Conservation (phyloP, 2,797 vertebrate genomes). For the Poeciliopsis turneri region DNA sequence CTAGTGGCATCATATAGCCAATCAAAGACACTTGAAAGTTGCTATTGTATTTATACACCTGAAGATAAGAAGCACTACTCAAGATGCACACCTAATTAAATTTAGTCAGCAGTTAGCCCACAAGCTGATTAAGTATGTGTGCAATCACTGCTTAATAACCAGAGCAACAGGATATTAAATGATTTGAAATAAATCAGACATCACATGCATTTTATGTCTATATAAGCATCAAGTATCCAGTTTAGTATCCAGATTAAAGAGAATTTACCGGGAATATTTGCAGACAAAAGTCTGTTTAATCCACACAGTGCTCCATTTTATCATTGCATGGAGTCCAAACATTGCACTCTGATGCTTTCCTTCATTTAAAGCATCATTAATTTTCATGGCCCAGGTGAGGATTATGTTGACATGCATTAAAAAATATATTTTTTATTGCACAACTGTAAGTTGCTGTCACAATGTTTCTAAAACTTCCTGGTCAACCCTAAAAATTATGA, state of each 20-base stretch:
- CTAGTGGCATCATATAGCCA: background rate
- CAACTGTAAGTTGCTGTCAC: background rate
- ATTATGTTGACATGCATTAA: background rate
- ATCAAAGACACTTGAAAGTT: background rate
- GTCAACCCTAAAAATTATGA: background rate
- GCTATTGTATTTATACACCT: background rate
- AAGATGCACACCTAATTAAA: conserved; percentile 8
- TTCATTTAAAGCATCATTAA: background rate
- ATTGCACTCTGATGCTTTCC: background rate
- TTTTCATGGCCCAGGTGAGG: background rate
- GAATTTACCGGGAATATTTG: background rate
- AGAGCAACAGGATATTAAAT: conserved; percentile 2
- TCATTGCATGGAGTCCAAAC: background rate
- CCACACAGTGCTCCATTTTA: background rate
- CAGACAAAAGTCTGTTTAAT: background rate
- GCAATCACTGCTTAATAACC: conserved; percentile 6
- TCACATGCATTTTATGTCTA: background rate
- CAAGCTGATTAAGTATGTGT: conserved; percentile 10
- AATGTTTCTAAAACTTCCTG: background rate
- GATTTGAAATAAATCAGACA: background rate
- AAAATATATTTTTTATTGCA: no score
- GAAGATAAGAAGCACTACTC: background rate
- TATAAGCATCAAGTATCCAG: background rate
- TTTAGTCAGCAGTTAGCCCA: conserved; percentile 13
- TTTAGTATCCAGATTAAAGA: background rate